These are phyloP conservation scores for Pseudonaja textilis DNA, from an alignment of 2,113 vertebrate species.

Conservation along the genomic window DNA sequence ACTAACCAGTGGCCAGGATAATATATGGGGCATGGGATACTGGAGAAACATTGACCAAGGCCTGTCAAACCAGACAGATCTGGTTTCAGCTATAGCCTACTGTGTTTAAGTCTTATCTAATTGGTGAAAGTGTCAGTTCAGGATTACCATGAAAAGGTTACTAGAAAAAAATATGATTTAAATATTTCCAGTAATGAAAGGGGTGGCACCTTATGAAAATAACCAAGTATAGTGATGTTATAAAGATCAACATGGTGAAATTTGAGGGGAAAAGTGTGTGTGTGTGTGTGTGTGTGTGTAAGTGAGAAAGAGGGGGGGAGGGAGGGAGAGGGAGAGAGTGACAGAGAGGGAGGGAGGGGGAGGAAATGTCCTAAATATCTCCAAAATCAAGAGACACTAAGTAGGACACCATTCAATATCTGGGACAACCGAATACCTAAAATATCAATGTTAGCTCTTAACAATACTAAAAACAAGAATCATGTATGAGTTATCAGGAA, in stretches of 20 bases:
- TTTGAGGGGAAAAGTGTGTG: neutral
- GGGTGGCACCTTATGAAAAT: neutral
- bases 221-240: neutral
- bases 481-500: constrained; percentile 36
- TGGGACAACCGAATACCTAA: constrained; percentile 21
- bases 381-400: constrained; percentile 36
- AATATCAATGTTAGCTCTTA: constrained; percentile 49
- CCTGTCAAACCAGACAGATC: neutral
- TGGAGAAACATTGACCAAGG: neutral
- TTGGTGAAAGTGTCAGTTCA: neutral
- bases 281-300: too few relatives aligned
- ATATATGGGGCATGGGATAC: too few relatives aligned
- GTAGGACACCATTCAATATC: constrained; percentile 37
- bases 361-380: constrained; percentile 50
- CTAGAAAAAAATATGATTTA: neutral
- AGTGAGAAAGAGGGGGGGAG: too few relatives aligned
- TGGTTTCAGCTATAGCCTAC: neutral
- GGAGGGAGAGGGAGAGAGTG: too few relatives aligned
- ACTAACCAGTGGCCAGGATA: too few relatives aligned
- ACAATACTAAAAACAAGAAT: constrained; percentile 44
- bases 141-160: neutral
- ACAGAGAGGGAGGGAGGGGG: neutral
- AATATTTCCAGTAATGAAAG: neutral
- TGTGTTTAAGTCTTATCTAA: neutral
- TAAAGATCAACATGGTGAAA: neutral